Evolutionary conservation across 1,140 invertebrate species (phyloP).

Genomic region (Cotesia typhae): DNA sequence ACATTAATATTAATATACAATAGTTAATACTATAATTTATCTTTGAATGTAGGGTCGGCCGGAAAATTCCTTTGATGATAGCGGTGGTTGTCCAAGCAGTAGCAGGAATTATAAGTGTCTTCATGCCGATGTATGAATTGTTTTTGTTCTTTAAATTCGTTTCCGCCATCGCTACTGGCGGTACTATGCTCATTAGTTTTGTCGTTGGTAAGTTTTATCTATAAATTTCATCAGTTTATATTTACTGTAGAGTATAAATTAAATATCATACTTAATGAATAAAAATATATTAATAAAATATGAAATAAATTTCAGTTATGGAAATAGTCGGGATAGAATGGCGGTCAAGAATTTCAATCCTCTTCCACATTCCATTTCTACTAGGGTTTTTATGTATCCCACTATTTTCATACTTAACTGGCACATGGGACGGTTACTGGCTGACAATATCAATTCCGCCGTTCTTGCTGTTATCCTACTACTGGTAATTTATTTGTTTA

Average conservation of each 20-base stretch:
- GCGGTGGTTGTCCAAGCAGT: constrained; percentile 74
- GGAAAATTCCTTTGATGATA: constrained; percentile 72
- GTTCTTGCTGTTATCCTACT: constrained; percentile 75
- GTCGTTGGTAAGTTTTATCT: constrained; percentile 67
- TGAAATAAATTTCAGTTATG: constrained; percentile 67
- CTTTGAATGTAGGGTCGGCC: constrained; percentile 70
- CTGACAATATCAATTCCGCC: constrained; percentile 79
- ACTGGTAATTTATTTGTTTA: constrained; percentile 63
- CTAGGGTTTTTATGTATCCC: constrained; percentile 67
- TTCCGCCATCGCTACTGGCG: constrained; percentile 74
- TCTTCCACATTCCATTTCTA: constrained; percentile 71
- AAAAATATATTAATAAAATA: too few relatives aligned
- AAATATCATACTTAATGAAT: too few relatives aligned
- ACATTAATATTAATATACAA: too few relatives aligned
- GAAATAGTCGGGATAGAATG: constrained; percentile 77
- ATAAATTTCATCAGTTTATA: background rate
- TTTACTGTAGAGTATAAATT: too few relatives aligned
- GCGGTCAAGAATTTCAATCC: constrained; percentile 74
- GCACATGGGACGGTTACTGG: constrained; percentile 79
- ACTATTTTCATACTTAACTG: constrained; percentile 69
- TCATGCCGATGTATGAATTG: constrained; percentile 74
- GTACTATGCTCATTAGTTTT: constrained; percentile 73
- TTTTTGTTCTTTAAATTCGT: constrained; percentile 77
- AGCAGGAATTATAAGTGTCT: constrained; percentile 71
- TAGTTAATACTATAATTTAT: background rate